Evolutionary conservation across 1,140 invertebrate genomes (phyloP).

Genomic region (Proctacanthus coquilletti): DNA sequence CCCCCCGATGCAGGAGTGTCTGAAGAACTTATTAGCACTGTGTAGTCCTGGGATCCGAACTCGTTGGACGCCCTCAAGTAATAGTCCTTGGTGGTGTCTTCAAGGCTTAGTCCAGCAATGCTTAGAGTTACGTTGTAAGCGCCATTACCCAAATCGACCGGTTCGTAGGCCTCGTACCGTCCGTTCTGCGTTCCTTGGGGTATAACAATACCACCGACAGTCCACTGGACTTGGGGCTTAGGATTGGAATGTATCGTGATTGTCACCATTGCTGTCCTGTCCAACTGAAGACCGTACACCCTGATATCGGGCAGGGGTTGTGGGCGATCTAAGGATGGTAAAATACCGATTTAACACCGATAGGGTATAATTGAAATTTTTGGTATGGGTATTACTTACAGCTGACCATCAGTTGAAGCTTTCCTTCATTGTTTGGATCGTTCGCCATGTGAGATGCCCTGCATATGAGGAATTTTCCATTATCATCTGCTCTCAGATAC

Average conservation of each 20-base stretch:
- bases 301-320: slow-evolving; percentile 33
- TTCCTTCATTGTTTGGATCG: slow-evolving; percentile 30
- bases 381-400: slow-evolving; percentile 19
- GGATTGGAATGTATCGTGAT: slow-evolving; percentile 54
- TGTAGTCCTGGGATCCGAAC: slow-evolving; percentile 43
- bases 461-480: slow-evolving; percentile 45
- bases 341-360: slow-evolving; percentile 7
- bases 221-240: slow-evolving; percentile 46
- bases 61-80: slow-evolving; percentile 46
- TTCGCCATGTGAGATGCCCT: slow-evolving; percentile 46
- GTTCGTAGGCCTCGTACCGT: slow-evolving; percentile 21
- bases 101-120: slow-evolving; percentile 49
- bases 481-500: slow-evolving; percentile 42
- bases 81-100: slow-evolving; percentile 56
- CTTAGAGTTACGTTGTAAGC: slow-evolving; percentile 46
- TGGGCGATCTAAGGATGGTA: slow-evolving; percentile 39
- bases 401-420: slow-evolving; percentile 36
- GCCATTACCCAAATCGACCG: slow-evolving; percentile 39
- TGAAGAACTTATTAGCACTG: slow-evolving; percentile 42
- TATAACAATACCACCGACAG: slow-evolving; percentile 39
- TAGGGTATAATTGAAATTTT: neutral
- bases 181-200: slow-evolving; percentile 31
- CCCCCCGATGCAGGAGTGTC: slow-evolving; percentile 40
- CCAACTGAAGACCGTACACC: slow-evolving; percentile 54
- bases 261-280: slow-evolving; percentile 46